Evolutionary conservation across 2,113 vertebrate species (phyloP).

Genomic region (Halcyon malimbica): DNA sequence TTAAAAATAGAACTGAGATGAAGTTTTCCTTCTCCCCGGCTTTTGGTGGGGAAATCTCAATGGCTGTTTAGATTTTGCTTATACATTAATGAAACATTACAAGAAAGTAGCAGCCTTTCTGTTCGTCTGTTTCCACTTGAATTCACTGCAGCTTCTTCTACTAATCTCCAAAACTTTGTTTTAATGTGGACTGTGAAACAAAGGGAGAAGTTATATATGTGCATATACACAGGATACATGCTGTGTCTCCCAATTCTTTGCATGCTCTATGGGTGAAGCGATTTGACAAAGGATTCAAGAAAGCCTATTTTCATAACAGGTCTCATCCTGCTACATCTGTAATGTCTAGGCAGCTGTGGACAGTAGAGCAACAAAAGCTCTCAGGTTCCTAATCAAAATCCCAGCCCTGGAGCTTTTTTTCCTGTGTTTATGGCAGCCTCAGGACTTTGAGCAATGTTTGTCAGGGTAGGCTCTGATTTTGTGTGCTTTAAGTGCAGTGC

Average conservation of each 20-base stretch:
- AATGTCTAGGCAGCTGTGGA: not conserved
- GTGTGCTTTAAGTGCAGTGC: not conserved
- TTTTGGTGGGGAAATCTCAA: conserved; percentile 25
- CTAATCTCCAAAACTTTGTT: not conserved
- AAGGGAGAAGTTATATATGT: not conserved
- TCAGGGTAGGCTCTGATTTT: not conserved
- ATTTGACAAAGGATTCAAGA: not conserved
- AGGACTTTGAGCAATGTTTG: not conserved
- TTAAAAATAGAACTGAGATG: conserved; percentile 59
- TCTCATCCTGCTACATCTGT: not conserved
- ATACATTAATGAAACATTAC: conserved; percentile 63
- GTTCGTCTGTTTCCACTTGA: not conserved
- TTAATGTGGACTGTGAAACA: not conserved
- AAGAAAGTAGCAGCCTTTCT: conserved; percentile 35
- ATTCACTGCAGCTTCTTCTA: not conserved
- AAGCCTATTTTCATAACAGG: fast-evolving
- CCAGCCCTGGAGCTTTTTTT: not conserved
- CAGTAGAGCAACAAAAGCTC: not conserved
- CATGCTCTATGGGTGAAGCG: not conserved
- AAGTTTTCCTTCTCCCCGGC: not conserved
- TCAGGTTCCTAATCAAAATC: not conserved
- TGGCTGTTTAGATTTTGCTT: conserved; percentile 52
- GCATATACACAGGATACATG: not conserved
- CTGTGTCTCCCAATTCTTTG: not conserved
- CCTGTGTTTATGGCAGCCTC: not conserved